Evolutionary conservation across 2,113 vertebrate species (phyloP).

Genomic region (Hemibagrus wyckioides): DNA sequence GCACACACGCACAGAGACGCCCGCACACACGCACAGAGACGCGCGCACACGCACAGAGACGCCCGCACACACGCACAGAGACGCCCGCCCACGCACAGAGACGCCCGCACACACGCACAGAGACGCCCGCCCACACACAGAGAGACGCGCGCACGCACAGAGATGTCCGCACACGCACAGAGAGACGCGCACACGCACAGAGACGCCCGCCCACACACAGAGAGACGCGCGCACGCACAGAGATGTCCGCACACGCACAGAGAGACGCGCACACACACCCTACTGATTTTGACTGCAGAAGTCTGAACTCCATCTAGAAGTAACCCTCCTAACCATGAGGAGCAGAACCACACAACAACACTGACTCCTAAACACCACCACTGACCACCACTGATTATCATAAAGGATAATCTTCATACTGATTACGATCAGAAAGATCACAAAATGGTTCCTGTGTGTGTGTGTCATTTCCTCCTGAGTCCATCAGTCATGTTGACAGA

Average conservation of each 20-base stretch:
- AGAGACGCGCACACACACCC: background rate
- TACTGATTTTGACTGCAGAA: background rate
- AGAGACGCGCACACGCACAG: background rate
- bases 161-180: background rate
- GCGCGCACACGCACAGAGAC: no score
- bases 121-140: no score
- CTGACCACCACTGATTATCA: background rate
- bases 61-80: no score
- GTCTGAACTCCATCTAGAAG: no score
- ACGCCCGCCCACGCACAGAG: no score
- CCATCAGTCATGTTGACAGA: constrained; percentile 14
- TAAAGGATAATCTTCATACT: background rate
- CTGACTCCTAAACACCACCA: background rate
- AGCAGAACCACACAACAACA: background rate
- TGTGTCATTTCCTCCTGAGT: background rate
- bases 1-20: no score
- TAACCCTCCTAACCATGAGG: background rate
- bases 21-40: no score
- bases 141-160: no score
- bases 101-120: no score
- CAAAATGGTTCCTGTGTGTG: background rate
- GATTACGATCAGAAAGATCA: constrained; percentile 7
- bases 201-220: no score
- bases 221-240: no score
- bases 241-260: no score